These are phyloP conservation scores for Carpatolechia fugitivella DNA, from an alignment of 2,888 invertebrate species.

Conservation along the genomic window DNA sequence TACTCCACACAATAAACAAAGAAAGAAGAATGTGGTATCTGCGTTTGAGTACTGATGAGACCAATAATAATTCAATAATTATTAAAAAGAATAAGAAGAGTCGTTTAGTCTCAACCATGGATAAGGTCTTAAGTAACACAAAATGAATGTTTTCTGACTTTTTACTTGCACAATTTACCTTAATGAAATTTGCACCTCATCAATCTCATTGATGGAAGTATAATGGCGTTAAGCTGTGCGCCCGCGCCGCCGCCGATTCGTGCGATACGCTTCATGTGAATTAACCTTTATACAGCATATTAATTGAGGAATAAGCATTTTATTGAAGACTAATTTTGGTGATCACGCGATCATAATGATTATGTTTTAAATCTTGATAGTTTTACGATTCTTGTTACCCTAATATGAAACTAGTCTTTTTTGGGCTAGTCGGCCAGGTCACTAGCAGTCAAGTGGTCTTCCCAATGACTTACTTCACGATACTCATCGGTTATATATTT, in stretches of 20 bases:
- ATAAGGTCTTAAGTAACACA: no score
- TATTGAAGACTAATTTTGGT: background rate
- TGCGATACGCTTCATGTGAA: constrained; percentile 1
- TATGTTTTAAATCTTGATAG: background rate
- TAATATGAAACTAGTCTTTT: background rate
- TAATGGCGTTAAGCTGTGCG: constrained; percentile 1
- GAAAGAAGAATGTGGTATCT: no score
- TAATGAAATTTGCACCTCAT: constrained; percentile 13
- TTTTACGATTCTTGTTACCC: background rate
- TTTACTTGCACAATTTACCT: background rate
- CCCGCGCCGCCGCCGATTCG: background rate
- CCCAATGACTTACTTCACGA: no score
- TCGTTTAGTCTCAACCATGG: no score
- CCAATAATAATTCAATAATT: no score
- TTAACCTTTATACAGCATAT: background rate
- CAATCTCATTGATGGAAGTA: constrained; percentile 4
- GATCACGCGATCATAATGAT: background rate
- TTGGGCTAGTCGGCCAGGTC: no score
- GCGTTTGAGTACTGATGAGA: no score
- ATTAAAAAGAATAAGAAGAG: no score
- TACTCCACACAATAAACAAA: no score
- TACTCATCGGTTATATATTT: no score
- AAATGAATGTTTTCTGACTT: no score
- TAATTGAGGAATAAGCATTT: background rate
- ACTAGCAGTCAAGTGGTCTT: no score